Conservation (phyloP, 37 sponge, comb jelly and placozoan species). For the Geodia barretti region DNA sequence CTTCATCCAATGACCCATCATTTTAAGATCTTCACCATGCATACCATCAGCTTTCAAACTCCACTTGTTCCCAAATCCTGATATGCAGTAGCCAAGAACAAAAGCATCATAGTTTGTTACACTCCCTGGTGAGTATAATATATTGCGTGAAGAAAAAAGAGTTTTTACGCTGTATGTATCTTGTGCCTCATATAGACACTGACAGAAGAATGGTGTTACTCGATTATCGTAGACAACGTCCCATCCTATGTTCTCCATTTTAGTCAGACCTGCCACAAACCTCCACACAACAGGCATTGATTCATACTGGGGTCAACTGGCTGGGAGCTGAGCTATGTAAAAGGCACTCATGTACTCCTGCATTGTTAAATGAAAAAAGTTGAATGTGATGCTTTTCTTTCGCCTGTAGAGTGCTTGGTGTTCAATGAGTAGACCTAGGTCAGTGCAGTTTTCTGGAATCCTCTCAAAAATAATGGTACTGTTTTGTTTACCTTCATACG, state of each 20-base stretch:
- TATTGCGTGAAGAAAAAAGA: background rate
- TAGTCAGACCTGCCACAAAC: background rate
- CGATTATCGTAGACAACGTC: background rate
- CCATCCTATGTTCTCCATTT: background rate
- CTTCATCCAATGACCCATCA: background rate
- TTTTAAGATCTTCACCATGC: background rate
- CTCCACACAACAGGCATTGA: background rate
- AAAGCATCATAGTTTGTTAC: background rate
- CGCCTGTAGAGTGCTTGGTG: background rate
- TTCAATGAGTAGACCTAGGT: background rate
- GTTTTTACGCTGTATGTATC: background rate
- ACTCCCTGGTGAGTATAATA: background rate
- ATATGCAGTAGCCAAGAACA: background rate
- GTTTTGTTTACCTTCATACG: background rate
- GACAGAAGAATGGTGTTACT: background rate
- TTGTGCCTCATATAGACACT: background rate
- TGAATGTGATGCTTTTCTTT: background rate
- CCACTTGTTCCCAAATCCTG: background rate
- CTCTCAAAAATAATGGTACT: background rate
- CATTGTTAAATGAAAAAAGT: conserved; percentile 1
- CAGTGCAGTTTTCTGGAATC: background rate
- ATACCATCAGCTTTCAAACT: background rate
- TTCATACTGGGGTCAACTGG: background rate
- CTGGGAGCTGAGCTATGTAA: conserved; percentile 9
- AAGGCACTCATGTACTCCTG: conserved; percentile 30